Conservation (phyloP, 2,888 invertebrate genomes). For the Limnephilus rhombicus region DNA sequence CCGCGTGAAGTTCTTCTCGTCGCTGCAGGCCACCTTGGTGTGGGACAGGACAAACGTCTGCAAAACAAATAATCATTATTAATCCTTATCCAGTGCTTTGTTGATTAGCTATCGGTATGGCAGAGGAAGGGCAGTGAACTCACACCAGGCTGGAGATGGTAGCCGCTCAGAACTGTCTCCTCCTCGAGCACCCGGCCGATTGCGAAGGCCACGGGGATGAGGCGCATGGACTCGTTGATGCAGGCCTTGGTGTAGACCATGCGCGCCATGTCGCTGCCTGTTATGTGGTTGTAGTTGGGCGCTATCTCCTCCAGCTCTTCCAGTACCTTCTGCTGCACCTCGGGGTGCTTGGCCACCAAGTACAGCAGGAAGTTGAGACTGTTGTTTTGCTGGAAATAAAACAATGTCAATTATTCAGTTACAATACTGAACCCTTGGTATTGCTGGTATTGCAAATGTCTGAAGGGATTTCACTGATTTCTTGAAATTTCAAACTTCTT, state of each 20-base stretch:
- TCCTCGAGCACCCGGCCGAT: constrained; percentile 87
- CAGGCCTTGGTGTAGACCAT: constrained; percentile 90
- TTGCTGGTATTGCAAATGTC: no score
- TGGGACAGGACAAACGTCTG: constrained; percentile 89
- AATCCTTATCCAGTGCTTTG: constrained; percentile 30
- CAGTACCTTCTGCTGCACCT: constrained; percentile 82
- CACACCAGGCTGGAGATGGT: constrained; percentile 85
- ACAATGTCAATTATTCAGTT: neutral
- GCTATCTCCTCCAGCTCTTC: constrained; percentile 79
- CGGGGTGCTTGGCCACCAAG: constrained; percentile 83
- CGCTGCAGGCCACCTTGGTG: constrained; percentile 88
- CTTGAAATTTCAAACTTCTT: no score
- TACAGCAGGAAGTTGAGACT: constrained; percentile 88
- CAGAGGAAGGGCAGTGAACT: constrained; percentile 68
- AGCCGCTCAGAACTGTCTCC: constrained; percentile 84
- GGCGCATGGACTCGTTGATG: constrained; percentile 85
- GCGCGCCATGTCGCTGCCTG: constrained; percentile 79
- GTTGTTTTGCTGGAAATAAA: constrained; percentile 82
- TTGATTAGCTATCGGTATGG: neutral
- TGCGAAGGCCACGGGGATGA: constrained; percentile 88
- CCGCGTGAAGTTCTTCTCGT: constrained; percentile 85
- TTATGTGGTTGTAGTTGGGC: constrained; percentile 77
- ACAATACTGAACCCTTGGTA: no score
- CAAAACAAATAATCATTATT: constrained; percentile 63
- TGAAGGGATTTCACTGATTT: neutral